Base-by-base conservation (phyloP, 2,888 invertebrate genomes). In the Serrognathus titanus region DNA sequence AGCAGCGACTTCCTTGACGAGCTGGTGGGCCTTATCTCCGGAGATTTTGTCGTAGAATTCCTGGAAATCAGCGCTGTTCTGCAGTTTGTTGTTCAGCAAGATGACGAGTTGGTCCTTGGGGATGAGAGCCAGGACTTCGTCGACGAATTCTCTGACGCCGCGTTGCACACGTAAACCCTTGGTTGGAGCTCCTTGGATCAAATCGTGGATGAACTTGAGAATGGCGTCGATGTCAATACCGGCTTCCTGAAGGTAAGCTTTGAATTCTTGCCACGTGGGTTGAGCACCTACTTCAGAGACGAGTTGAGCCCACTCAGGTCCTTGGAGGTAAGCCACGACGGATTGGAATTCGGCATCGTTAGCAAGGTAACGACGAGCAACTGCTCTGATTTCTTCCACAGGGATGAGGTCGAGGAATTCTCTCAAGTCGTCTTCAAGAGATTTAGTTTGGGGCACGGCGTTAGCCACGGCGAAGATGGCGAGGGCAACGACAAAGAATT, bases 401-500 rank as follows among this genome's bases (percentile, higher is more conserved):
- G 71, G 70, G 43, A 71, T 62, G 8, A 69, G 51, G 6, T 55
- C 58, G 10, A 67, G 24, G 55, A 69, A 63, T 8, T 69, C 64
- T 8, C 58, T 40, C 9, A 69, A 47, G 48, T 67, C 69, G n/a
- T 49, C 58, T 16, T 55, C 36, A n/a, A 62, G 57, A 13, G 7
- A 35, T 5, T 41, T 50, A 11, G 20, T 47, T 46, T 61, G 63
- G 31, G 59, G 16, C 40, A 40, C 57, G 20, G 59, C 65, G 43
- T 49, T 49, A 55, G 51, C 51, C 35, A 57, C 38, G 8, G 61
- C 66, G 31, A 62, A 31, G 36, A 60, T 24, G 38, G 60, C 56
- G n/a, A 57, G 48, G 37, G 62, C 36, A 13, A 65, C 55, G 8
- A 66, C 37, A 16, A 59, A 13, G 39, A 56, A 16, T 57, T 65